These are phyloP conservation scores for Elephas maximus DNA, from an alignment of 2,113 vertebrate species.

Conservation along the genomic window DNA sequence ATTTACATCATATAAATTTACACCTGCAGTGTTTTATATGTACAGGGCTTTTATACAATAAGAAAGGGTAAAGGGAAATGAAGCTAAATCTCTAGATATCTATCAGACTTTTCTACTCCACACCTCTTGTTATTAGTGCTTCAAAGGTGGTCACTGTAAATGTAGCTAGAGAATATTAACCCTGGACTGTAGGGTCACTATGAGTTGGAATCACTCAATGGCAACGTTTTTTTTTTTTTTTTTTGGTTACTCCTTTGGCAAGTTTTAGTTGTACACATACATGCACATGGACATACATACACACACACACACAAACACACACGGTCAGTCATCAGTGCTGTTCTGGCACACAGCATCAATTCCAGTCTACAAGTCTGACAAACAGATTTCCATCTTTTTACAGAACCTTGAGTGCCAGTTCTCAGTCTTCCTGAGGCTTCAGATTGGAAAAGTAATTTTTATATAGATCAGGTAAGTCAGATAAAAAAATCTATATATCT, in stretches of 20 bases:
- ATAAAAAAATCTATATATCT: conserved; percentile 52
- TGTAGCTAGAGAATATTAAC: conserved; percentile 11
- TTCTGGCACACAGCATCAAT: background rate
- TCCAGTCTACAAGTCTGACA: background rate
- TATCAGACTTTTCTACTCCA: background rate
- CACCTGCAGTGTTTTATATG: background rate
- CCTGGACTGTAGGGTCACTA: background rate
- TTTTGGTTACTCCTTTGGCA: conserved; percentile 44
- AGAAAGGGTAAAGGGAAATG: conserved; percentile 14
- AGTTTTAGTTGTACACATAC: conserved; percentile 72
- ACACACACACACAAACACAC: background rate
- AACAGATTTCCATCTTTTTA: conserved; percentile 46
- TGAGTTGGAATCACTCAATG: no score
- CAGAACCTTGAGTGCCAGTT: background rate
- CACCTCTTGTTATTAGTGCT: background rate
- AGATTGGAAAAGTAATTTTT: conserved; percentile 75
- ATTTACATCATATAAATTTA: background rate
- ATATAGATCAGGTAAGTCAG: conserved; percentile 54
- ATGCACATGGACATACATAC: background rate
- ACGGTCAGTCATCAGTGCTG: background rate
- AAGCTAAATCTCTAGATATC: conserved; percentile 17
- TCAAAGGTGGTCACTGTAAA: conserved; percentile 13
- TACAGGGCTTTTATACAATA: background rate
- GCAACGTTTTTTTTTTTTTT: no score
- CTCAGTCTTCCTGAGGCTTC: background rate